Conservation (phyloP, 1,140 invertebrate genomes). For the Lasioglossum baleicum region DNA sequence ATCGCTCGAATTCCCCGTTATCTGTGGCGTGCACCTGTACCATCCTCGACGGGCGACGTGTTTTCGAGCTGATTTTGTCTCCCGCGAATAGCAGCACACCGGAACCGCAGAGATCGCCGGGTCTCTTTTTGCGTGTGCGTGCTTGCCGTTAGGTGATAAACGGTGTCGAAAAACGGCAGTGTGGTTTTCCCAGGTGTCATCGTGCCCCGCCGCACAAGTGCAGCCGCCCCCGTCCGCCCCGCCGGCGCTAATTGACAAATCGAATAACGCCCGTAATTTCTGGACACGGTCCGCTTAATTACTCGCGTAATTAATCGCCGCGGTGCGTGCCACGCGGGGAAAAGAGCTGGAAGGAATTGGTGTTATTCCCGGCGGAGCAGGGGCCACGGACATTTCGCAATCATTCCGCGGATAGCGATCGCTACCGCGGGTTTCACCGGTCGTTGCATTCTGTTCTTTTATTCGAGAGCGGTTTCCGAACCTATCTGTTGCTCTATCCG, state of each 20-base stretch:
- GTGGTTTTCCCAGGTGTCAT: slow-evolving; percentile 25
- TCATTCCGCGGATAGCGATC: neutral
- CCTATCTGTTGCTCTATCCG: too few relatives aligned
- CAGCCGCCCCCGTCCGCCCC: neutral
- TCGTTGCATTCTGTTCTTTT: too few relatives aligned
- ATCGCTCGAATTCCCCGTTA: too few relatives aligned
- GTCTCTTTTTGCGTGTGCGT: neutral
- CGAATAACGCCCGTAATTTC: slow-evolving; percentile 37
- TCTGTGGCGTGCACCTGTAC: too few relatives aligned
- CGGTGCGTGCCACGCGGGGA: neutral
- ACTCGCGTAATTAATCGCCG: slow-evolving; percentile 44
- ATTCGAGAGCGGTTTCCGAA: too few relatives aligned
- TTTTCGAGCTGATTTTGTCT: too few relatives aligned
- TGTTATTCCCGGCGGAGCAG: neutral
- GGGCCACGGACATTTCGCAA: neutral
- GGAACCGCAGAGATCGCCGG: neutral
- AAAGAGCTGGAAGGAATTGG: slow-evolving; percentile 21
- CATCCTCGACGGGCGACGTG: too few relatives aligned
- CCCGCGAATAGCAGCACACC: too few relatives aligned
- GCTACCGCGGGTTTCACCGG: too few relatives aligned
- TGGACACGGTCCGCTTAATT: slow-evolving; percentile 35
- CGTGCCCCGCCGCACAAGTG: neutral
- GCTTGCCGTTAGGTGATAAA: too few relatives aligned
- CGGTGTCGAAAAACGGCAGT: slow-evolving; percentile 26
- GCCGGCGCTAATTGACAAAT: slow-evolving; percentile 36